phyloP scores from a whole-genome alignment of 2,888 invertebrate genomes.

The Andrena hattorfiana region DNA sequence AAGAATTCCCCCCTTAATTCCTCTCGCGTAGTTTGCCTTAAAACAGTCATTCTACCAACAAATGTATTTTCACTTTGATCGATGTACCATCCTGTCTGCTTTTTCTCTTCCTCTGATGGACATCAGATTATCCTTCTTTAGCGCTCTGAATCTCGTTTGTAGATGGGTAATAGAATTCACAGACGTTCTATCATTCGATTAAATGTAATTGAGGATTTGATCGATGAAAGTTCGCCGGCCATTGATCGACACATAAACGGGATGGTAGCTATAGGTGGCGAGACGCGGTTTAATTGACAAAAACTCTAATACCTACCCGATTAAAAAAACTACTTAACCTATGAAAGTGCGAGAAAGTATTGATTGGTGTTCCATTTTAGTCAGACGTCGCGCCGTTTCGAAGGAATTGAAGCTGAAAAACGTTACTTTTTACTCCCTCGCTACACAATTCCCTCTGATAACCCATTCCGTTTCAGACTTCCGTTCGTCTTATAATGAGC shows the following conservation, averaged over 20 bases:
- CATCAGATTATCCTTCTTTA: background rate
- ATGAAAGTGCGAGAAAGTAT: background rate
- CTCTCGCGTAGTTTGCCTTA: conserved; percentile 20
- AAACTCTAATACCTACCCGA: background rate
- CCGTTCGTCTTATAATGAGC: conserved; percentile 54
- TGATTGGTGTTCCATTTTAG: background rate
- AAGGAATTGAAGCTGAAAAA: background rate
- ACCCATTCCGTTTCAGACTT: conserved; percentile 57
- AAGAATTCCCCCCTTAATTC: conserved; percentile 49
- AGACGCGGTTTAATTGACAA: background rate
- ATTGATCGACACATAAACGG: too few relatives aligned
- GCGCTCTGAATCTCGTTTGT: background rate
- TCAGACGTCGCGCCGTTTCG: background rate
- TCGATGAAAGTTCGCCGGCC: too few relatives aligned
- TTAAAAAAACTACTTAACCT: background rate
- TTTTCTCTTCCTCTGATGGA: background rate
- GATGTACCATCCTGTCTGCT: conserved; percentile 10
- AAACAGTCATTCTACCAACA: conserved; percentile 14
- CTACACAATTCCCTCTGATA: conserved; percentile 61
- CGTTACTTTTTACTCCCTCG: background rate
- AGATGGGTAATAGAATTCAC: too few relatives aligned
- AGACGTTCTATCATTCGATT: too few relatives aligned
- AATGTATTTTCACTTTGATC: conserved; percentile 21
- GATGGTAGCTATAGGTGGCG: too few relatives aligned
- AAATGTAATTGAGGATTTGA: too few relatives aligned